Base-by-base conservation (phyloP, 2,888 invertebrate species). In the Argyra leucocephala region DNA sequence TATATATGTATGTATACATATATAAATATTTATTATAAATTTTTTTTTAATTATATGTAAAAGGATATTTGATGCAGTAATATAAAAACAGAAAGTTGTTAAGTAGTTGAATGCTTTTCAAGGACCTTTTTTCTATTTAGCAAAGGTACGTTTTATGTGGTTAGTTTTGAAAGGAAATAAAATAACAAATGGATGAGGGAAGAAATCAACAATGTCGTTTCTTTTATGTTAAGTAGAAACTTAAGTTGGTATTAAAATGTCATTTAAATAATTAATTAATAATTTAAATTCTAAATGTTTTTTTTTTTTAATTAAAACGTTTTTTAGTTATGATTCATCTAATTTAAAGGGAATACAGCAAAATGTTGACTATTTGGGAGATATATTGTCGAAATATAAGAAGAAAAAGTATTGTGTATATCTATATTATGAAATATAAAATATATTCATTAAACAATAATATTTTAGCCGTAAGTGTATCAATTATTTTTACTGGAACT, bases 261-360 rank as follows among this genome's bases (percentile, higher is more conserved):
- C 18, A 48, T 48, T 48, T 48, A 48, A 48, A 18, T 48, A 48
- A 48, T 48, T 48, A 48, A 48, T 48, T 48, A 48, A 48, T 48
- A 48, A 48, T 48, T 48, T 12, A 48, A 48, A 48, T 48, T 31
- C n/a, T n/a, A n/a, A n/a, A n/a, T n/a, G n/a, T n/a, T n/a, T n/a
- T n/a, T n/a, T n/a, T n/a, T n/a, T n/a, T n/a, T n/a, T n/a, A n/a
- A n/a, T n/a, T n/a, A n/a, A n/a, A n/a, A n/a, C n/a, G n/a, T n/a
- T n/a, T n/a, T n/a, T n/a, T n/a, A n/a, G n/a, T n/a, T n/a, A n/a
- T n/a, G n/a, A n/a, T n/a, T n/a, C n/a, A n/a, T n/a, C n/a, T n/a
- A n/a, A n/a, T n/a, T n/a, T n/a, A n/a, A n/a, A n/a, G n/a, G n/a
- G n/a, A n/a, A n/a, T n/a, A n/a, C n/a, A n/a, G n/a, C n/a, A n/a